phyloP scores from a whole-genome alignment of 2,797 vertebrate species.

The Anguilla obscura region DNA sequence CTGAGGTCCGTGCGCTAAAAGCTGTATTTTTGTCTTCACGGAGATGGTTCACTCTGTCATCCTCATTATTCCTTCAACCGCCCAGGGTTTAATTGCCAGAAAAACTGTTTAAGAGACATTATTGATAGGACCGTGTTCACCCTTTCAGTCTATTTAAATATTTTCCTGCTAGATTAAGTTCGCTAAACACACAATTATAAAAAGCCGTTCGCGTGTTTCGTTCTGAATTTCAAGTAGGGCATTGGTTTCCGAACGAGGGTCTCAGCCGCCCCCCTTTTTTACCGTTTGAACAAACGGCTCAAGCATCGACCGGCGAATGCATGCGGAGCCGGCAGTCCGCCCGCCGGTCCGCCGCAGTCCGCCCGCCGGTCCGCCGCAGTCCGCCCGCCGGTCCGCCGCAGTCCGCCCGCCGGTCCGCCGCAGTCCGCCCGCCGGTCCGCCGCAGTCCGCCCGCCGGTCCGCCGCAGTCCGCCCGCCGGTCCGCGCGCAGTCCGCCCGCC shows the following conservation, averaged over 20 bases:
- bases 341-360: background rate
- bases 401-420: too few species aligned
- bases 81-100: background rate
- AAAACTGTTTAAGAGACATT: slow-evolving; percentile 1
- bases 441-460: too few species aligned
- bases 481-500: too few species aligned
- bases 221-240: background rate
- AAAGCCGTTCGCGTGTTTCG: background rate
- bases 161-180: slow-evolving; percentile 17
- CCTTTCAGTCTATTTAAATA: slow-evolving; percentile 17
- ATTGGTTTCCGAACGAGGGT: background rate
- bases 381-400: background rate
- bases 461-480: background rate
- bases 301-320: background rate
- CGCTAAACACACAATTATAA: slow-evolving; percentile 15
- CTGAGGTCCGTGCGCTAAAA: background rate
- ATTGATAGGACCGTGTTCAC: background rate
- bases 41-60: background rate
- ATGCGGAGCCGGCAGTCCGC: background rate
- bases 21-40: background rate
- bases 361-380: too few species aligned
- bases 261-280: background rate
- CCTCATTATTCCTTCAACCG: background rate
- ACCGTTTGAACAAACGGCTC: background rate
- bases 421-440: background rate